Evolutionary conservation across 1,140 invertebrate genomes (phyloP).

Genomic region (Philotrypesis tridentata): DNA sequence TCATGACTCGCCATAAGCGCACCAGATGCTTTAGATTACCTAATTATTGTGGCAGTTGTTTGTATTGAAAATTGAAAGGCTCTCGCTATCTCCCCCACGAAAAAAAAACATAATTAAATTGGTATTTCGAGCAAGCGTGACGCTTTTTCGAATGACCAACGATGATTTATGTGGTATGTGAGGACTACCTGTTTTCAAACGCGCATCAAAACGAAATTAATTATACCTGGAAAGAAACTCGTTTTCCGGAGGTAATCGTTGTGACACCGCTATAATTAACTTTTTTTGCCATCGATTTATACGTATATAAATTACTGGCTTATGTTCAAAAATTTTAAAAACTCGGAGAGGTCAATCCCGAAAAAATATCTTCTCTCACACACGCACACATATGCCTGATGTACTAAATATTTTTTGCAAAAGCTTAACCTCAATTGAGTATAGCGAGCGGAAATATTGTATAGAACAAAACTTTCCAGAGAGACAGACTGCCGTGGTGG

Average conservation of each 20-base stretch:
- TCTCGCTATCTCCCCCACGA: neutral
- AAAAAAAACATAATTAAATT: slow-evolving; percentile 12
- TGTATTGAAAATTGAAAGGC: slow-evolving; percentile 4
- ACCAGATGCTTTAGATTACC: slow-evolving; percentile 33
- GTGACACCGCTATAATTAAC: neutral
- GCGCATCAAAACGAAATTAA: slow-evolving; percentile 33
- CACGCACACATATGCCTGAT: no score
- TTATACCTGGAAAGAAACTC: slow-evolving; percentile 18
- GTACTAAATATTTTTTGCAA: no score
- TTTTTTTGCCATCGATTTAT: no score
- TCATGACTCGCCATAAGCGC: slow-evolving; percentile 34
- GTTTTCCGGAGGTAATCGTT: neutral
- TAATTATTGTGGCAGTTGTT: slow-evolving; percentile 42
- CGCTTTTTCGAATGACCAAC: no score
- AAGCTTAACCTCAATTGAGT: no score
- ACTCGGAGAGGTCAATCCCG: no score
- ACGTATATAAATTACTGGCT: no score
- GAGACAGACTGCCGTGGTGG: no score
- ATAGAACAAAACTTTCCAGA: neutral
- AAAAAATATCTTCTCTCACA: no score
- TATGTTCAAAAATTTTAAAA: no score
- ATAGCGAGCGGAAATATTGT: no score
- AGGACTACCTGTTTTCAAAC: neutral
- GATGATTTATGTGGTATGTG: slow-evolving; percentile 1
- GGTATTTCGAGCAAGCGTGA: neutral